Evolutionary conservation across 2,888 invertebrate species (phyloP).

Genomic region (Heteropelma amictum): DNA sequence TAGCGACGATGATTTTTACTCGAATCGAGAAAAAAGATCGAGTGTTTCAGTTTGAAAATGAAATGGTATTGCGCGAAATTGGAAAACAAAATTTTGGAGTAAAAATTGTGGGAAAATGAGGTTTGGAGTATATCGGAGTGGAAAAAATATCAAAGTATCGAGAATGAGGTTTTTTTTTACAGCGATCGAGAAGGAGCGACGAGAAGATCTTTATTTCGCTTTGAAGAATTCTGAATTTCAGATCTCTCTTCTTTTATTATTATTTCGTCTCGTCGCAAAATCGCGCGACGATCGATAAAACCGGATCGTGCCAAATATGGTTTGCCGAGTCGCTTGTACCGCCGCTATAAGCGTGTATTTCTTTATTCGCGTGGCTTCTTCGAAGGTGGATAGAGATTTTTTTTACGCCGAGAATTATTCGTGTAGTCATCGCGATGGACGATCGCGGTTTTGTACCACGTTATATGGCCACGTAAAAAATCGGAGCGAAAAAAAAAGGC

Average conservation of each 20-base stretch:
- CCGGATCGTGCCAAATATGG: constrained; percentile 64
- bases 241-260: too few relatives aligned
- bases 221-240: too few relatives aligned
- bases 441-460: constrained; percentile 28
- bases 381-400: constrained; percentile 7
- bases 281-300: constrained; percentile 57
- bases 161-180: background rate
- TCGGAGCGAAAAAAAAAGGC: constrained; percentile 1
- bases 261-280: constrained; percentile 29
- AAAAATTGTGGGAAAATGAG: background rate
- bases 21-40: background rate
- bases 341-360: background rate
- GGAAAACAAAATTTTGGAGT: too few relatives aligned
- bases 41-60: background rate
- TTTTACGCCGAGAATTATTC: constrained; percentile 30
- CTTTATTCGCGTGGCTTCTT: constrained; percentile 5
- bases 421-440: constrained; percentile 45
- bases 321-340: constrained; percentile 33
- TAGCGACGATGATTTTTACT: too few relatives aligned
- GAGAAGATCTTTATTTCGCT: background rate
- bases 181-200: background rate
- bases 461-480: constrained; percentile 18
- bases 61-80: background rate
- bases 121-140: constrained; percentile 8
- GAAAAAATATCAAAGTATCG: background rate